Conservation (phyloP, 2,113 vertebrate genomes). For the Aramus guarauna region DNA sequence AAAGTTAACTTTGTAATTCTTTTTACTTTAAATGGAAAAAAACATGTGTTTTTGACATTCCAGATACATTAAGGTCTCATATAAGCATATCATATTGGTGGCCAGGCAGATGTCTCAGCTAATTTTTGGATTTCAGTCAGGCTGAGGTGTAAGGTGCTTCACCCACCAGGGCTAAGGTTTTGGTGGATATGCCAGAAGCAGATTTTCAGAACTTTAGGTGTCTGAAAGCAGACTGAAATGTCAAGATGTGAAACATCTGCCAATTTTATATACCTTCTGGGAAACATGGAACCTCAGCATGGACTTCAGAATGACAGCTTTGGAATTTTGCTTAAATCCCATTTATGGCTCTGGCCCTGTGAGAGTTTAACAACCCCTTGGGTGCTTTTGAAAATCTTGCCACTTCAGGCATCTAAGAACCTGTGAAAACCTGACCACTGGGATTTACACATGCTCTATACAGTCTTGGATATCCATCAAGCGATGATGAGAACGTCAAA, state of each 20-base stretch:
- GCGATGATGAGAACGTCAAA: neutral
- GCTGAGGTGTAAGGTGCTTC: neutral
- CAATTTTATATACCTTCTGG: neutral
- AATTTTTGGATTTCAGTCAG: neutral
- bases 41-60: neutral
- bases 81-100: neutral
- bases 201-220: neutral
- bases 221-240: neutral
- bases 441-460: neutral
- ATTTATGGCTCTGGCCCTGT: neutral
- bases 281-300: neutral
- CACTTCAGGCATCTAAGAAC: neutral
- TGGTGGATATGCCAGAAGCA: neutral
- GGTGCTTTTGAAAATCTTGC: neutral
- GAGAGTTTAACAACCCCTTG: neutral
- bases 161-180: neutral
- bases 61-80: neutral
- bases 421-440: neutral
- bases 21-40: neutral
- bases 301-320: neutral
- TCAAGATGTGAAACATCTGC: neutral
- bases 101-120: neutral
- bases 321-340: neutral
- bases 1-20: neutral
- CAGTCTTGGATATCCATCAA: neutral